These are phyloP conservation scores for Tenualosa ilisha DNA, from an alignment of 2,797 vertebrate genomes.

Conservation along the genomic window DNA sequence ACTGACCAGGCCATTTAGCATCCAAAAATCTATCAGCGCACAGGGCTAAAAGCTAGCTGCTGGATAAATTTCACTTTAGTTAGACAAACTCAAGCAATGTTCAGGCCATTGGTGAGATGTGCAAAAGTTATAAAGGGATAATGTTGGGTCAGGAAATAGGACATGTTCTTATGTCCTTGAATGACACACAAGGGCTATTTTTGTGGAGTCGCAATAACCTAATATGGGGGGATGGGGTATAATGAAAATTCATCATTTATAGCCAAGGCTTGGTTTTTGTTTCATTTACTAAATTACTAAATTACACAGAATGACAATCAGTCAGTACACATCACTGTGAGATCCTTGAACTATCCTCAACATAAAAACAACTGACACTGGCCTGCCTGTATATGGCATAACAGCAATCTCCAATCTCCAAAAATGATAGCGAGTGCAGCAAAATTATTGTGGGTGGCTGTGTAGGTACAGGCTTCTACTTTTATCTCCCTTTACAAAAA, in stretches of 20 bases:
- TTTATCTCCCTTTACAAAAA: neutral
- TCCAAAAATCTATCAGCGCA: conserved; percentile 54
- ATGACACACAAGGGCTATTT: conserved; percentile 22
- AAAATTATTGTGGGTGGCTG: neutral
- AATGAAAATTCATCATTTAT: conserved; percentile 9
- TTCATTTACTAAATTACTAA: too few species aligned
- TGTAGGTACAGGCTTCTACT: neutral
- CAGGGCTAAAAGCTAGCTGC: conserved; percentile 65
- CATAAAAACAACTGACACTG: conserved; percentile 65
- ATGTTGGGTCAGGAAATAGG: conserved; percentile 51
- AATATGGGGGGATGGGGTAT: conserved; percentile 1
- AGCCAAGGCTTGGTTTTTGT: conserved; percentile 33
- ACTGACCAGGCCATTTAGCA: conserved; percentile 73
- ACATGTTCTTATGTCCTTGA: conserved; percentile 16
- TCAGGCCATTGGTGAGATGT: conserved; percentile 62
- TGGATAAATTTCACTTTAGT: conserved; percentile 71
- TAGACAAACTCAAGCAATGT: conserved; percentile 73
- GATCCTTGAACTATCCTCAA: conserved; percentile 69
- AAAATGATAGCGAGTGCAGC: neutral
- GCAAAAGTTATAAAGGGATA: conserved; percentile 70
- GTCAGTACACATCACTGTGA: conserved; percentile 50
- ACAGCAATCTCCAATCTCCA: conserved; percentile 55
- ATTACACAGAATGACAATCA: neutral
- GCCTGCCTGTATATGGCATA: conserved; percentile 55
- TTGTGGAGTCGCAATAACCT: conserved; percentile 25